These are phyloP conservation scores for Neosilurus hyrtlii DNA, from an alignment of 2,797 vertebrate species.

Conservation along the genomic window DNA sequence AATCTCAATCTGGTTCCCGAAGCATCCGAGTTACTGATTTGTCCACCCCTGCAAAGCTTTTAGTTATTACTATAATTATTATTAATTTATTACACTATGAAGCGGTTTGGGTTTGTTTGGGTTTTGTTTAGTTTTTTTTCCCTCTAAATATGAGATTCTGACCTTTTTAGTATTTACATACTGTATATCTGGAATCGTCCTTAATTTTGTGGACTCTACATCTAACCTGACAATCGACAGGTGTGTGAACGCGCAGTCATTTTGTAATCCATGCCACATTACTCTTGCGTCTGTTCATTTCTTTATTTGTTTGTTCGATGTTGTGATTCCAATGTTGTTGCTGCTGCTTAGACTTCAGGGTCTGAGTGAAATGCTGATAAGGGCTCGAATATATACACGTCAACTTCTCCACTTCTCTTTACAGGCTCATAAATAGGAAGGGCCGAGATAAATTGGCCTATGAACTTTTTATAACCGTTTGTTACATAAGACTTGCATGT, in stretches of 20 bases:
- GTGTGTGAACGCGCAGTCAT: slow-evolving; percentile 14
- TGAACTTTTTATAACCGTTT: slow-evolving; percentile 39
- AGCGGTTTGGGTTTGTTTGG: no score
- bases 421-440: slow-evolving; percentile 25
- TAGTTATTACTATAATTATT: background rate
- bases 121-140: background rate
- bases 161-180: background rate
- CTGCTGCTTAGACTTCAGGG: slow-evolving; percentile 68
- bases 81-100: background rate
- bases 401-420: slow-evolving; percentile 4
- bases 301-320: slow-evolving; percentile 9
- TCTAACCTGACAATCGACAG: slow-evolving; percentile 67
- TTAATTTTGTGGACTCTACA: background rate
- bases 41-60: background rate
- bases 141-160: background rate
- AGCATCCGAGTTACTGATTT: background rate
- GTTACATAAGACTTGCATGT: slow-evolving; percentile 34
- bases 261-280: slow-evolving; percentile 5
- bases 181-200: background rate
- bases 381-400: slow-evolving; percentile 61
- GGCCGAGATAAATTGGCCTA: slow-evolving; percentile 10
- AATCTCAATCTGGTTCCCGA: background rate
- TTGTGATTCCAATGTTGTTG: slow-evolving; percentile 48
- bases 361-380: slow-evolving; percentile 69
- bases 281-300: slow-evolving; percentile 46